Conservation (phyloP, 2,888 invertebrate genomes). For the Megaustenia siamemsis region DNA sequence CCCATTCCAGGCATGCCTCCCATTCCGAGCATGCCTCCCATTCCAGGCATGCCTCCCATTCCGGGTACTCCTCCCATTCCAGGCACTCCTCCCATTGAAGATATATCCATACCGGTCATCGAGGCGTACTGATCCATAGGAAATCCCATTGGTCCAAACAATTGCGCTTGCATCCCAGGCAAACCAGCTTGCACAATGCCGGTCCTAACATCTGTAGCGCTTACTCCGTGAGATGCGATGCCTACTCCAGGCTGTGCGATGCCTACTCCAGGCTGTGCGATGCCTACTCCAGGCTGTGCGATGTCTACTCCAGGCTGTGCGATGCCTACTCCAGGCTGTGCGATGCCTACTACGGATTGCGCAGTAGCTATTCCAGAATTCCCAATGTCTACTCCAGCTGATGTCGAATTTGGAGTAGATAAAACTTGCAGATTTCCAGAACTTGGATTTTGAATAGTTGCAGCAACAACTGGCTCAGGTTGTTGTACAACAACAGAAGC, state of each 20-base stretch:
- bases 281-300: neutral
- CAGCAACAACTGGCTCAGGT: neutral
- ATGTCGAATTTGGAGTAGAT: no score
- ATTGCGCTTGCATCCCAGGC: neutral
- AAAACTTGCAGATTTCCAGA: neutral
- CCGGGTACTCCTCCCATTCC: neutral
- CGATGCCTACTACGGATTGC: neutral
- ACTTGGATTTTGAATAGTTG: neutral
- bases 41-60: slow-evolving; percentile 17
- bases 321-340: neutral
- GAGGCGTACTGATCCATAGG: slow-evolving; percentile 8
- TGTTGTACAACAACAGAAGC: neutral
- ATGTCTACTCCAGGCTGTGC: neutral
- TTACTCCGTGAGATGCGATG: neutral
- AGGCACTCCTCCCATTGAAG: neutral
- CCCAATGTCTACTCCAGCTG: neutral
- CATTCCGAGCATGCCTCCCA: neutral
- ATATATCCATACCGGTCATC: neutral
- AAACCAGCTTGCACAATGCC: no score
- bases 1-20: slow-evolving; percentile 19
- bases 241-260: neutral
- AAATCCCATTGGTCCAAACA: neutral
- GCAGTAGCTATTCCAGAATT: neutral
- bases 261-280: neutral
- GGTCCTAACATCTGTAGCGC: neutral